These are phyloP conservation scores for Dynastes tityus DNA, from an alignment of 2,888 invertebrate species.

Conservation along the genomic window DNA sequence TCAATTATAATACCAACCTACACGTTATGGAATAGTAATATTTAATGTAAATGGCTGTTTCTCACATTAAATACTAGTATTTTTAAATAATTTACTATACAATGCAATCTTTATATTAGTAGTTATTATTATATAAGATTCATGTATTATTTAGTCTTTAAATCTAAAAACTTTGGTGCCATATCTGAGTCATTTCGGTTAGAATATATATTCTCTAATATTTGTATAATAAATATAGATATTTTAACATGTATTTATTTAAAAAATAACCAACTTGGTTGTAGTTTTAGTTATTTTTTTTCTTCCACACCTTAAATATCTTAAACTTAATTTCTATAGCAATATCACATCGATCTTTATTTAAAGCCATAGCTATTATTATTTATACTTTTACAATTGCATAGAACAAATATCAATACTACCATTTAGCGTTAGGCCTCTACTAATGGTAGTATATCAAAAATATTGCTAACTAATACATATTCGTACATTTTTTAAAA, in stretches of 20 bases:
- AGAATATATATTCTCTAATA: neutral
- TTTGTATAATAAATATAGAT: neutral
- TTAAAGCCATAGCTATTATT: slow-evolving; percentile 30
- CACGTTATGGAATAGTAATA: neutral
- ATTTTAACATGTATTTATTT: neutral
- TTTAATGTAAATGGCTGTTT: slow-evolving; percentile 22
- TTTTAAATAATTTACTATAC: no score
- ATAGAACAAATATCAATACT: slow-evolving; percentile 26
- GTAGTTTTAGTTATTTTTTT: slow-evolving; percentile 23
- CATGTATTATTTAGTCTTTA: neutral
- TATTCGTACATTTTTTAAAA: slow-evolving; percentile 39
- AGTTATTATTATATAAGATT: neutral
- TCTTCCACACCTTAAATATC: neutral
- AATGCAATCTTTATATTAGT: no score
- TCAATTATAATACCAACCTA: neutral
- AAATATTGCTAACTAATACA: slow-evolving; percentile 62
- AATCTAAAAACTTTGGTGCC: slow-evolving; percentile 30
- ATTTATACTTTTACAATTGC: neutral
- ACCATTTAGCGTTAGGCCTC: slow-evolving; percentile 34
- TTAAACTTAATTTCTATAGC: neutral
- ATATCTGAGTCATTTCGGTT: slow-evolving; percentile 26
- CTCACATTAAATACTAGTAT: slow-evolving; percentile 10
- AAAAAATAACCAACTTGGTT: slow-evolving; percentile 38
- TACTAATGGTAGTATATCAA: slow-evolving; percentile 38
- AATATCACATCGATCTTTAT: slow-evolving; percentile 31